Evolutionary conservation across 2,113 vertebrate species (phyloP).

Genomic region (Odobenus rosmarus): DNA sequence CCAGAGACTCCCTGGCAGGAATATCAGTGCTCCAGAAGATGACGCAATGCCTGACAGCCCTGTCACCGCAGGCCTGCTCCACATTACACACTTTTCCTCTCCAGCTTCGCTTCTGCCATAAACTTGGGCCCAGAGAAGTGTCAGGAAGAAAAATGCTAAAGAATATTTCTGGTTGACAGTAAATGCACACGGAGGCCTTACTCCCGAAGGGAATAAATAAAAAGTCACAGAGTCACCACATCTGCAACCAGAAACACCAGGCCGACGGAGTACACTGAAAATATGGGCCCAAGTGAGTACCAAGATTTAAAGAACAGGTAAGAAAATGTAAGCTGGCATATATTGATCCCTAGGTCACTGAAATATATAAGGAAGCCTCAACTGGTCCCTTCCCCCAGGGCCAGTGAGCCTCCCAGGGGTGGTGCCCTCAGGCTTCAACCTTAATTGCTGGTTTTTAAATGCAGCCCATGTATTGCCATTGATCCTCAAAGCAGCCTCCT

Average conservation of each 20-base stretch:
- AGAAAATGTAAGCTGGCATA: not conserved
- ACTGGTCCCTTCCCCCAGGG: not conserved
- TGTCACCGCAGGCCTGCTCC: not conserved
- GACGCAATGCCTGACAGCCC: not conserved
- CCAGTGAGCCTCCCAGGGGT: not conserved
- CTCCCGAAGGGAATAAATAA: not conserved
- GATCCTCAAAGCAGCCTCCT: constrained; percentile 59
- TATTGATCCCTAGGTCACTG: constrained; percentile 46
- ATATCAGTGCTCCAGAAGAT: not conserved
- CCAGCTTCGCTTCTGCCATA: constrained; percentile 13
- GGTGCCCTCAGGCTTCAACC: constrained; percentile 52
- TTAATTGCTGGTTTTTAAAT: constrained; percentile 73
- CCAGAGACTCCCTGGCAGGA: not conserved
- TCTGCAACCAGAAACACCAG: not conserved
- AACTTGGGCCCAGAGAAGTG: constrained; percentile 44
- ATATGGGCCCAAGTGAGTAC: not conserved
- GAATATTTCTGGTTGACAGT: not conserved
- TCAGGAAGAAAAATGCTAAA: constrained; percentile 15
- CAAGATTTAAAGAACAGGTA: not conserved
- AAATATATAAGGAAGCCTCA: not conserved
- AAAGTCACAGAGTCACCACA: not conserved
- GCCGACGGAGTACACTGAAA: accelerated
- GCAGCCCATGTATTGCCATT: constrained; percentile 3
- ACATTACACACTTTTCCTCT: not conserved
- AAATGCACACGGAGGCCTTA: not conserved